Evolutionary conservation across 2,888 invertebrate species (phyloP).

Genomic region (Tromatobia lineatoria): DNA sequence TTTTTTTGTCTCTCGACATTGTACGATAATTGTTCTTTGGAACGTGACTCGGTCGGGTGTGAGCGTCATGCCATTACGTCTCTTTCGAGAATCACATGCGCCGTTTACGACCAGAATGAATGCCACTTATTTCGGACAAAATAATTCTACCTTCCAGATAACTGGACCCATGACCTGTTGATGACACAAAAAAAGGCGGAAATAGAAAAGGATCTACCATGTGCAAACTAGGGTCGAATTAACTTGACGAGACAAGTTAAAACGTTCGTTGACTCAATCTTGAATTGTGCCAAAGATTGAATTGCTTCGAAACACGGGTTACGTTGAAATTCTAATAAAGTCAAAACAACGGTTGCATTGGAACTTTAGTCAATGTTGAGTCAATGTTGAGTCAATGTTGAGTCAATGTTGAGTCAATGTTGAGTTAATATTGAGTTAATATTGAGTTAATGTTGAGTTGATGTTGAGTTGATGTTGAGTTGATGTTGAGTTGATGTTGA

Average conservation of each 20-base stretch:
- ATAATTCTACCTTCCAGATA: conserved; percentile 1
- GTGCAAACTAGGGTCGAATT: background rate
- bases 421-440: too few relatives aligned
- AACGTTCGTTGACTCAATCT: too few relatives aligned
- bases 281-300: background rate
- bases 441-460: too few relatives aligned
- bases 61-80: conserved; percentile 12
- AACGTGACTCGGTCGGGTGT: conserved; percentile 8
- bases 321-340: background rate
- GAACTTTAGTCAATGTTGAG: too few relatives aligned
- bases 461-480: too few relatives aligned
- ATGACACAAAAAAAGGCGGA: background rate
- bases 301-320: background rate
- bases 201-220: background rate
- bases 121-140: conserved; percentile 17
- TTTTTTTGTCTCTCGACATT: background rate
- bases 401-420: too few relatives aligned
- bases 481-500: too few relatives aligned
- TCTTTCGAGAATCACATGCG: background rate
- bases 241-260: too few relatives aligned
- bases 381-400: too few relatives aligned
- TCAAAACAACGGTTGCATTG: background rate
- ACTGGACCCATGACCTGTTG: background rate
- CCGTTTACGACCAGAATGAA: background rate
- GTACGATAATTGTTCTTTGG: conserved; percentile 15